phyloP scores from a whole-genome alignment of 2,888 invertebrate genomes.

The Branchipolynoe longqiensis region DNA sequence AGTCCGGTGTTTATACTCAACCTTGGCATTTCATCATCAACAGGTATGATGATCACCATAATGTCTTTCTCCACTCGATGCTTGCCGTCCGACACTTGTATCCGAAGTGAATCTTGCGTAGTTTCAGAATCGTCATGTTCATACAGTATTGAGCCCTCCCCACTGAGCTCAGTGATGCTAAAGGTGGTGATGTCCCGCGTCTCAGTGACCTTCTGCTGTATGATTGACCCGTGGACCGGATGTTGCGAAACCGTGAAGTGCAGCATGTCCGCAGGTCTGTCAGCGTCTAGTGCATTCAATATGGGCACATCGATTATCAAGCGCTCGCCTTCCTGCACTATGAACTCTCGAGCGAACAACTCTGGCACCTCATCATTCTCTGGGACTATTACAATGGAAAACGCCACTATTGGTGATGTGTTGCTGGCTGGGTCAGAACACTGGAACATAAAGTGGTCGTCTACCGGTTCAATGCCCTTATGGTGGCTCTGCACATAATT shows the following conservation, averaged over 20 bases:
- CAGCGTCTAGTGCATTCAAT: slow-evolving; percentile 79
- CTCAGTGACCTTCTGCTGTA: slow-evolving; percentile 76
- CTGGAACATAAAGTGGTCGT: slow-evolving; percentile 76
- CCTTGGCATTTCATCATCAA: slow-evolving; percentile 81
- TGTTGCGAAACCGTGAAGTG: slow-evolving; percentile 75
- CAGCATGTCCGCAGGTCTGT: slow-evolving; percentile 77
- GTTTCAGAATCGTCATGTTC: slow-evolving; percentile 82
- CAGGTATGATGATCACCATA: slow-evolving; percentile 79
- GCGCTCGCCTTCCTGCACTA: slow-evolving; percentile 81
- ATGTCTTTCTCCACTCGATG: slow-evolving; percentile 78
- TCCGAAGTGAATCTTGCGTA: slow-evolving; percentile 77
- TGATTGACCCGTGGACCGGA: slow-evolving; percentile 78
- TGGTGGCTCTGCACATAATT: slow-evolving; percentile 82
- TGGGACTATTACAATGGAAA: slow-evolving; percentile 78
- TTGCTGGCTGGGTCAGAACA: slow-evolving; percentile 80
- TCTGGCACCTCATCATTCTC: slow-evolving; percentile 81
- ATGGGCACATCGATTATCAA: slow-evolving; percentile 80
- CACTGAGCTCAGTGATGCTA: slow-evolving; percentile 77
- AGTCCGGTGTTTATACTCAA: slow-evolving; percentile 80
- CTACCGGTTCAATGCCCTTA: slow-evolving; percentile 78
- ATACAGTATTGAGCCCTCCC: slow-evolving; percentile 76
- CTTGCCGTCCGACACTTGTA: slow-evolving; percentile 78
- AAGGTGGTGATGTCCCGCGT: slow-evolving; percentile 76
- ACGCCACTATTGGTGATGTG: slow-evolving; percentile 72
- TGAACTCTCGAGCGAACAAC: slow-evolving; percentile 78